These are phyloP conservation scores for Pseudomyrmex gracilis DNA, from an alignment of 1,140 invertebrate genomes.

Conservation along the genomic window DNA sequence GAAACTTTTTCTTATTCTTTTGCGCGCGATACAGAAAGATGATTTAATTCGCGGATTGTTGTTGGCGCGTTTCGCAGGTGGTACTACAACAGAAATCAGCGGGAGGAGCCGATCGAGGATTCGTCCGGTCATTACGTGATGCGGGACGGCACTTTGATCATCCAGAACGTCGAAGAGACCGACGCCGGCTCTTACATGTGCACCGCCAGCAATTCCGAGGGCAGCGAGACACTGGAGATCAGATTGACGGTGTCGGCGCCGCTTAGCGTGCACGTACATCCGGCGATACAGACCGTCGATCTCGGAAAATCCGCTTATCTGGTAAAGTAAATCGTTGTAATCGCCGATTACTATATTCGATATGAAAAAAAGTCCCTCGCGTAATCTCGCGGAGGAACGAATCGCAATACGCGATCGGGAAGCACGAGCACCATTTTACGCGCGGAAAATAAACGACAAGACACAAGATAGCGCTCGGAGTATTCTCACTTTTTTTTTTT, in stretches of 20 bases:
- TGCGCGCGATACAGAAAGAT: slow-evolving; percentile 10
- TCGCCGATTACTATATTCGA: neutral
- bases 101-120: slow-evolving; percentile 85
- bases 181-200: slow-evolving; percentile 86
- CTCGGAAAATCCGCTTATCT: slow-evolving; percentile 86
- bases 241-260: slow-evolving; percentile 85
- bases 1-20: neutral
- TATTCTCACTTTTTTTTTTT: too few relatives aligned
- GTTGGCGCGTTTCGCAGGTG: slow-evolving; percentile 77
- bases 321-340: slow-evolving; percentile 80
- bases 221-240: slow-evolving; percentile 87
- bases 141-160: slow-evolving; percentile 86
- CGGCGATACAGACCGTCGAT: slow-evolving; percentile 86
- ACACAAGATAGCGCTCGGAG: too few relatives aligned
- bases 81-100: slow-evolving; percentile 84
- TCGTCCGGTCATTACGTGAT: slow-evolving; percentile 83
- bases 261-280: slow-evolving; percentile 87
- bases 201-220: slow-evolving; percentile 87
- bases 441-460: too few relatives aligned
- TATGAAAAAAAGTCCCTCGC: neutral
- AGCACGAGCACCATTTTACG: neutral
- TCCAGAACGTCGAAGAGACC: slow-evolving; percentile 85
- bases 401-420: neutral
- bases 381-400: too few relatives aligned
- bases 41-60: too few relatives aligned